phyloP scores from a whole-genome alignment of 2,797 vertebrate species.

The Lutjanus campechanus region DNA sequence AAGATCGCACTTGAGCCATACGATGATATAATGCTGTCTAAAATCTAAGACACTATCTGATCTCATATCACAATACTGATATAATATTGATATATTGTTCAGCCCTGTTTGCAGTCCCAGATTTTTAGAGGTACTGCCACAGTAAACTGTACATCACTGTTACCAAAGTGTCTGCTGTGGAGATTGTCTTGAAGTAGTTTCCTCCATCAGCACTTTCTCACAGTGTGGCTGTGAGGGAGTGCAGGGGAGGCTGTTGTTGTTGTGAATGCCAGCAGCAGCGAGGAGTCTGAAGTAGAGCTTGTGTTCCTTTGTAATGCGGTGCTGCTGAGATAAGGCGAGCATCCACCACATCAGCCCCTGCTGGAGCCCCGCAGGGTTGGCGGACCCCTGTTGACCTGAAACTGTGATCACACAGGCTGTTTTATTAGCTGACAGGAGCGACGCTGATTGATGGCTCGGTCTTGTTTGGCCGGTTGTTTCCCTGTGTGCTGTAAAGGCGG shows the following conservation, averaged over 20 bases:
- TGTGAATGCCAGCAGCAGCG: conserved; percentile 60
- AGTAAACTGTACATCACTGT: not conserved
- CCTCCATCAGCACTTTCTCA: conserved; percentile 63
- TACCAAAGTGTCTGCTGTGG: conserved; percentile 23
- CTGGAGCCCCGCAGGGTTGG: conserved; percentile 26
- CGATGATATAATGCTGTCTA: too few relatives aligned
- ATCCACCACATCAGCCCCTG: conserved; percentile 60
- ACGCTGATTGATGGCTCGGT: conserved; percentile 68
- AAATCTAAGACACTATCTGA: too few relatives aligned
- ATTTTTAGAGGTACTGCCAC: not conserved
- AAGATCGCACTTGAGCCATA: too few relatives aligned
- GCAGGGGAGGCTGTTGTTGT: conserved; percentile 53
- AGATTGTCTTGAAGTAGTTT: conserved; percentile 42
- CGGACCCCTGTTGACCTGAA: conserved; percentile 66
- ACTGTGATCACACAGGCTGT: conserved; percentile 67
- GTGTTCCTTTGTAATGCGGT: conserved; percentile 71
- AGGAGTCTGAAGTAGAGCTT: conserved; percentile 54
- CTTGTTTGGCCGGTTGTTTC: conserved; percentile 56
- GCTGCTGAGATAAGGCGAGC: conserved; percentile 72
- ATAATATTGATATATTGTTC: too few relatives aligned
- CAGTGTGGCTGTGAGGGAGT: conserved; percentile 57
- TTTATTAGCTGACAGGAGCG: conserved; percentile 67
- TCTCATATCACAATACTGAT: too few relatives aligned
- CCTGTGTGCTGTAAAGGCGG: conserved; percentile 41
- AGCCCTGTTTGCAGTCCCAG: not conserved